Percentiles rank a stretch among this genome's conserved stretches.
Evolutionary conservation across 2,888 invertebrate species (phyloP).

Genomic region (Hirtodrosophila trivittata): DNA sequence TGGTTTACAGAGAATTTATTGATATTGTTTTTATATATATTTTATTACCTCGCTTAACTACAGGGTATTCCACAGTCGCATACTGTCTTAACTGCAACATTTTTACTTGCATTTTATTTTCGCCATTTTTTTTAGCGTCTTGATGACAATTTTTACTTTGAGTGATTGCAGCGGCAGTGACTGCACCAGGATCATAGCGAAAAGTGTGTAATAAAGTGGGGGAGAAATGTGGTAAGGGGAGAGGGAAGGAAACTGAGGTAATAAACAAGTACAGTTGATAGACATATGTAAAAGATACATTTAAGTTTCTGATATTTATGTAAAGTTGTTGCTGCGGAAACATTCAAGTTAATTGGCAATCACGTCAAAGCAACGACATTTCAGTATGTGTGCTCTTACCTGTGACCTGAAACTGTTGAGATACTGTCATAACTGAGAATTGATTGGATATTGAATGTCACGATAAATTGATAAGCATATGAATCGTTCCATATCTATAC

Average conservation of each 20-base stretch:
- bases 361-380: slow-evolving; percentile 10
- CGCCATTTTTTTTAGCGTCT: slow-evolving; percentile 40
- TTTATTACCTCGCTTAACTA: not conserved
- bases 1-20: too few species aligned
- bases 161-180: slow-evolving; percentile 57
- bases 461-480: too few species aligned
- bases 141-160: slow-evolving; percentile 72
- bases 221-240: not conserved
- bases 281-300: slow-evolving; percentile 2
- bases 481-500: too few species aligned
- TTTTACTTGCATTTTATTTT: slow-evolving; percentile 18
- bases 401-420: too few species aligned
- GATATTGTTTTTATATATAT: not conserved
- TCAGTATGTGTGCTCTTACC: not conserved
- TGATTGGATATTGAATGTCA: too few species aligned
- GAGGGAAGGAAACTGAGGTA: slow-evolving; percentile 6
- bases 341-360: slow-evolving; percentile 23
- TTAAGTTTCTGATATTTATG: slow-evolving; percentile 1
- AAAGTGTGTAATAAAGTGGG: not conserved
- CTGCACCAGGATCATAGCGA: slow-evolving; percentile 9
- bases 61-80: slow-evolving; percentile 3
- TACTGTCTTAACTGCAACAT: not conserved
- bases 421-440: too few species aligned
- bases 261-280: slow-evolving; percentile 34
- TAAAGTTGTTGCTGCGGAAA: slow-evolving; percentile 6